These are phyloP conservation scores for Branchellion lobata DNA, from an alignment of 2,888 invertebrate genomes.

Conservation along the genomic window DNA sequence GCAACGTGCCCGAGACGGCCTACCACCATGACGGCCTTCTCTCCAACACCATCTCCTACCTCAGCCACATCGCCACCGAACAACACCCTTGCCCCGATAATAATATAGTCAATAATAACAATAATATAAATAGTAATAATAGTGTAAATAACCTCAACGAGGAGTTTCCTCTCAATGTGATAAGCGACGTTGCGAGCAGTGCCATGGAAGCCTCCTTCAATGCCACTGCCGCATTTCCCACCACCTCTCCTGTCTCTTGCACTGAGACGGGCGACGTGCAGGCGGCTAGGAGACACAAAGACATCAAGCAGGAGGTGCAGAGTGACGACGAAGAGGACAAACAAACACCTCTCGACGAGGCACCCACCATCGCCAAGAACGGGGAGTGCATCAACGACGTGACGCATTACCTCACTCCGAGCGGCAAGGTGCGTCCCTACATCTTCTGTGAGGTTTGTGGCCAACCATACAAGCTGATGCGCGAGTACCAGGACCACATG, in stretches of 20 bases:
- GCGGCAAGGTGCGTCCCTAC: constrained; percentile 4
- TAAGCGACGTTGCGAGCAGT: not conserved
- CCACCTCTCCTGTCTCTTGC: not conserved
- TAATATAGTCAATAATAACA: no score
- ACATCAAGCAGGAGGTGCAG: not conserved
- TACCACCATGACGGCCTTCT: not conserved
- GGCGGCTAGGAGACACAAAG: no score
- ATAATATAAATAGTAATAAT: no score
- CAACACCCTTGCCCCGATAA: not conserved
- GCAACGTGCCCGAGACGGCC: not conserved
- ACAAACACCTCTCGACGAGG: not conserved
- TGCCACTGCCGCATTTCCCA: not conserved
- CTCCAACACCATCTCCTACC: not conserved
- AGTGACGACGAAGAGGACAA: not conserved
- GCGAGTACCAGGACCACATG: constrained; percentile 25
- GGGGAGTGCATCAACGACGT: constrained; percentile 3
- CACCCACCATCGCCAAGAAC: not conserved
- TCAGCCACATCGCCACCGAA: not conserved
- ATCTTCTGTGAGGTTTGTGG: constrained; percentile 22
- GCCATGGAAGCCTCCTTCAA: not conserved
- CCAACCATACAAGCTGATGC: constrained; percentile 17
- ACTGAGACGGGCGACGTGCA: not conserved
- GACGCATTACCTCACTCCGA: constrained; percentile 13
- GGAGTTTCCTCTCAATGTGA: no score
- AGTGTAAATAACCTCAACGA: no score